Percentiles rank a stretch among this genome's conserved stretches.
Conservation (phyloP, 2,888 invertebrate genomes). For the Micoletzkya japonica region DNA sequence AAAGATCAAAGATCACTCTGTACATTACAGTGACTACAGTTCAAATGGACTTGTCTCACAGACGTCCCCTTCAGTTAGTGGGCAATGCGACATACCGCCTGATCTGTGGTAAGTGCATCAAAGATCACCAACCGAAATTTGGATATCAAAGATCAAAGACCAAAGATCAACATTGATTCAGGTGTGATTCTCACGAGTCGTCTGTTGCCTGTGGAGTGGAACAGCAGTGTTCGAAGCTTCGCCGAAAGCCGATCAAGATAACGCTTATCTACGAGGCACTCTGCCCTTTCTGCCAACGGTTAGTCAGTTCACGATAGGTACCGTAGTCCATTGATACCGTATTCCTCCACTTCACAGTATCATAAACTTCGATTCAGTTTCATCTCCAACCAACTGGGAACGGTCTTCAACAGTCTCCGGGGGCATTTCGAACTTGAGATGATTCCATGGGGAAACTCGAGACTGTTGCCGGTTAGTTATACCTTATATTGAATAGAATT, state of each 20-base stretch:
- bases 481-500: constrained; percentile 10
- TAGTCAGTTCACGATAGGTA: not conserved
- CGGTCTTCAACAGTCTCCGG: constrained; percentile 54
- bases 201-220: constrained; percentile 25
- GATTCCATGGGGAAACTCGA: constrained; percentile 60
- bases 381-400: constrained; percentile 60
- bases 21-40: not conserved
- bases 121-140: not conserved
- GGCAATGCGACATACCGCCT: constrained; percentile 47
- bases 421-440: constrained; percentile 57
- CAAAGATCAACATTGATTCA: not conserved
- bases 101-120: constrained; percentile 42
- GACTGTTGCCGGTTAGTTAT: constrained; percentile 52
- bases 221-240: constrained; percentile 16
- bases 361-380: constrained; percentile 37
- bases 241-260: constrained; percentile 51
- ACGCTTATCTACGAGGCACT: constrained; percentile 61
- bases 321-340: not conserved
- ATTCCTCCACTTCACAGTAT: not conserved
- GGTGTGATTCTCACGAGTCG: constrained; percentile 25
- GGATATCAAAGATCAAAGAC: not conserved
- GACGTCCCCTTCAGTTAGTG: constrained; percentile 32
- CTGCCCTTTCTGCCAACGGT: constrained; percentile 62
- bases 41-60: constrained; percentile 29
- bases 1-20: not conserved